phyloP scores from a whole-genome alignment of 2,888 invertebrate genomes.

The Adelphocoris suturalis region DNA sequence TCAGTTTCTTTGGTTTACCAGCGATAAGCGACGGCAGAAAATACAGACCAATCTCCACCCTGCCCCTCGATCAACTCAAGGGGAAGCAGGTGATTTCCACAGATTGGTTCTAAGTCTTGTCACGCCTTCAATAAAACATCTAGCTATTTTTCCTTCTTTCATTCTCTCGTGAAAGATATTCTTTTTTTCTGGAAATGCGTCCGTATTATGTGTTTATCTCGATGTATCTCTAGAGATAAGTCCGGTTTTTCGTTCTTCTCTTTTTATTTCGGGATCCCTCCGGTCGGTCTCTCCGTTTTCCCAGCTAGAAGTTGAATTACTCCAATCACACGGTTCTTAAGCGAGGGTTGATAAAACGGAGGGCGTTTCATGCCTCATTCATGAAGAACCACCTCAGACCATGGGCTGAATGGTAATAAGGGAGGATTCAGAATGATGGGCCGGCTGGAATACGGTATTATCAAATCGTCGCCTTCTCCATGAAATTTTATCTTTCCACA shows the following conservation, averaged over 20 bases:
- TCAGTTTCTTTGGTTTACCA: slow-evolving; percentile 24
- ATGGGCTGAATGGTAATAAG: slow-evolving; percentile 43
- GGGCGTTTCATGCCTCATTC: slow-evolving; percentile 43
- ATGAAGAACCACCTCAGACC: slow-evolving; percentile 9
- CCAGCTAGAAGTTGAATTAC: slow-evolving; percentile 35
- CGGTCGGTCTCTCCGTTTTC: too few species aligned
- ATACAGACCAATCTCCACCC: slow-evolving; percentile 9
- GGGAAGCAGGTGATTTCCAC: slow-evolving; percentile 44
- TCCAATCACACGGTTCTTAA: slow-evolving; percentile 45
- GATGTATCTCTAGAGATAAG: not conserved
- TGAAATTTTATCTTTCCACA: not conserved
- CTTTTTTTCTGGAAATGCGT: not conserved
- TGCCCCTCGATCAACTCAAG: not conserved
- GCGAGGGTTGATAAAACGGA: slow-evolving; percentile 19
- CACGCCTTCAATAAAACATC: slow-evolving; percentile 61
- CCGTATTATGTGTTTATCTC: not conserved
- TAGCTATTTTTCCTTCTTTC: not conserved
- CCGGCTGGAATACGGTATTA: not conserved
- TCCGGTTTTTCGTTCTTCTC: not conserved
- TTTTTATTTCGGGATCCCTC: not conserved
- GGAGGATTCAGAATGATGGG: not conserved
- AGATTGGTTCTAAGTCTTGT: slow-evolving; percentile 42
- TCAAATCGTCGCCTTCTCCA: not conserved
- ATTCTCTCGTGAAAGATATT: not conserved
- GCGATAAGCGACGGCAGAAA: not conserved